phyloP scores from a whole-genome alignment of 2,113 vertebrate genomes.

The Ammodytes marinus region DNA sequence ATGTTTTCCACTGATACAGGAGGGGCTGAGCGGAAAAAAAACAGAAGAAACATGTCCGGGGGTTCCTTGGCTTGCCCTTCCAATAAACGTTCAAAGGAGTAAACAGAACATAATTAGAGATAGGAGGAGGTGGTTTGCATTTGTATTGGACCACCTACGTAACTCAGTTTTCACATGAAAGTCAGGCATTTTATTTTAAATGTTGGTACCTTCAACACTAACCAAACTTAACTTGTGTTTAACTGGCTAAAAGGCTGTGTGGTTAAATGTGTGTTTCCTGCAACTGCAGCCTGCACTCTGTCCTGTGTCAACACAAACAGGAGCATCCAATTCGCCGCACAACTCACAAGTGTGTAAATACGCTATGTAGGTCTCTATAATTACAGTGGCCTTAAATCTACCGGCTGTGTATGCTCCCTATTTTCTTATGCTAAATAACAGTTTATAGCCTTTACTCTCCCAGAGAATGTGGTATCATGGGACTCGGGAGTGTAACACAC shows the following conservation, averaged over 20 bases:
- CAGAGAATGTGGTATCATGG: constrained; percentile 2
- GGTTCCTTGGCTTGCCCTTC: constrained; percentile 10
- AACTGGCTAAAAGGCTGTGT: constrained; percentile 7
- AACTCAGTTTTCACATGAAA: constrained; percentile 39
- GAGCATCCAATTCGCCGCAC: not conserved
- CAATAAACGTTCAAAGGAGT: constrained; percentile 11
- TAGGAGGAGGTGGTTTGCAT: not conserved
- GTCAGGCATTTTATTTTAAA: not conserved
- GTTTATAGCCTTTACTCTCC: constrained; percentile 21
- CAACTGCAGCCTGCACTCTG: constrained; percentile 16
- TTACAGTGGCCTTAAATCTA: constrained; percentile 26
- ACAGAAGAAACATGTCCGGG: constrained; percentile 12
- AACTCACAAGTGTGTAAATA: constrained; percentile 26
- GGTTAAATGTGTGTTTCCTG: constrained; percentile 26
- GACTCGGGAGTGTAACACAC: constrained; percentile 14
- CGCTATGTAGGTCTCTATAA: constrained; percentile 4
- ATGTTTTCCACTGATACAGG: constrained; percentile 42
- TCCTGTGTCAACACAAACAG: constrained; percentile 39
- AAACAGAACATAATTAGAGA: constrained; percentile 24
- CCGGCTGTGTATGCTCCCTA: constrained; percentile 24
- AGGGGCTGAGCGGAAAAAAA: constrained; percentile 6
- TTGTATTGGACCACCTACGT: not conserved
- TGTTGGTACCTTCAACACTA: not conserved
- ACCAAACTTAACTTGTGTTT: constrained; percentile 21
- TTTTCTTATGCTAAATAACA: constrained; percentile 36